Evolutionary conservation across 2,113 vertebrate genomes (phyloP), one percentile per base, ranked within the genome.

Genomic region (Hymenochirus boettgeri): DNA sequence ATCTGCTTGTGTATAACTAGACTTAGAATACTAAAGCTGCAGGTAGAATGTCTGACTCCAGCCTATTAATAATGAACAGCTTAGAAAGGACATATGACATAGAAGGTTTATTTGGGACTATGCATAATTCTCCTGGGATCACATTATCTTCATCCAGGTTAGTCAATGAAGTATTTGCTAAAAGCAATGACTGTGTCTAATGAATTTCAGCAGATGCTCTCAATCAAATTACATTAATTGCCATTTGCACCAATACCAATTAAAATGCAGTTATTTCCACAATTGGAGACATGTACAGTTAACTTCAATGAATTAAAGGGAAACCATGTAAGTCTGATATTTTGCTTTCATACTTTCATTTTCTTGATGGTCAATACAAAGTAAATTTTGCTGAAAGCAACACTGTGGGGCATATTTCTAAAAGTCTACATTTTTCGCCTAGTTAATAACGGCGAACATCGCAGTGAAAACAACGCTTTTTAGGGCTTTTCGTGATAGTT

Each of bases 201-300:
- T 60, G 35, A 53, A 7, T 35, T 60, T 2, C n/a, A 60, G 8
- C 47, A 59, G 56, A 51, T 52, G 47, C 56, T 53, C 55, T 35
- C 8, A 45, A 60, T 69, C 47, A 45, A 31, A 60, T 69, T 53
- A 69, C 65, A n/a, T 53, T 25, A 45, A 69, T 69, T 69, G 65
- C 59, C 65, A 52, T 26, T 17, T 46, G 27, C 13, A 39, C 56
- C 56, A 45, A 35, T 52, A 53, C 56, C 21, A 21, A 69, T 69
- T 51, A 59, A 60, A 69, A 60, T 58, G 46, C 59, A 53, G 60
- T 69, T 69, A 69, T 46, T 33, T 53, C 8, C 33, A 53, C 33
- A 31, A 51, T 5, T n/a, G 19, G 37, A 9, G 18, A n/a, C n/a
- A 52, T 56, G 56, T 60, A 60, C 65, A 45, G 57, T 23, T 24